phyloP scores from a whole-genome alignment of 2,113 vertebrate species.

The Calidris pugnax region DNA sequence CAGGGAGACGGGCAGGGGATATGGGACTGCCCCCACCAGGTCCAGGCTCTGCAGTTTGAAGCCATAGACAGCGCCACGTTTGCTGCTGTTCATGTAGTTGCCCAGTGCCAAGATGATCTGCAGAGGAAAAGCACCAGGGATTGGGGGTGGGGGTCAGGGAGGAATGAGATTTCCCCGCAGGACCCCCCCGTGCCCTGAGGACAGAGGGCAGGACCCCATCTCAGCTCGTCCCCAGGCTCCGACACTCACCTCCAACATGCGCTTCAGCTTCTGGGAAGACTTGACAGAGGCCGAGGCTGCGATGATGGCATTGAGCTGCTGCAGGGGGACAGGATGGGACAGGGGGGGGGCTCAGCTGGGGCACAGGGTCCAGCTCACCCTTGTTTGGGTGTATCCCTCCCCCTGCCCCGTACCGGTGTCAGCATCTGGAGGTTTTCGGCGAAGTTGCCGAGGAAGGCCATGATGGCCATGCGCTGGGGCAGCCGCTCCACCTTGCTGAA shows the following conservation, averaged over 20 bases:
- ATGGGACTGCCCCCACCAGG: conserved; percentile 67
- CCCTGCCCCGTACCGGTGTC: conserved; percentile 78
- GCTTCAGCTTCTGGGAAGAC: conserved; percentile 91
- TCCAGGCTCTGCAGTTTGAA: conserved; percentile 78
- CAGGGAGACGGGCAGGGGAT: background rate
- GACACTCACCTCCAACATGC: conserved; percentile 86
- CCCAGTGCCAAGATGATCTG: conserved; percentile 95
- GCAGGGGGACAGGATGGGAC: background rate
- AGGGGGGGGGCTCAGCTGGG: background rate
- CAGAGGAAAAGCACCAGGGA: background rate
- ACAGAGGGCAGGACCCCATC: background rate
- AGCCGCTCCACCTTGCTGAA: conserved; percentile 95
- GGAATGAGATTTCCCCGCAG: background rate
- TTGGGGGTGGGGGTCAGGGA: background rate
- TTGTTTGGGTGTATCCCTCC: rapidly evolving
- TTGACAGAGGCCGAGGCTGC: conserved; percentile 93
- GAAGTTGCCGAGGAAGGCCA: conserved; percentile 95
- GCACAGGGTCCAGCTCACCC: rapidly evolving
- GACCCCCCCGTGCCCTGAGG: rapidly evolving
- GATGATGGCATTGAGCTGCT: conserved; percentile 96
- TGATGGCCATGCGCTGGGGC: conserved; percentile 93
- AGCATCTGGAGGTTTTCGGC: conserved; percentile 88
- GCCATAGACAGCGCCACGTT: conserved; percentile 93
- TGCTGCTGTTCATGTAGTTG: conserved; percentile 99
- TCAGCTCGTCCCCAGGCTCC: rapidly evolving